Evolutionary conservation across 2,888 invertebrate species (phyloP).

Genomic region (Oegoconia quadripuncta): DNA sequence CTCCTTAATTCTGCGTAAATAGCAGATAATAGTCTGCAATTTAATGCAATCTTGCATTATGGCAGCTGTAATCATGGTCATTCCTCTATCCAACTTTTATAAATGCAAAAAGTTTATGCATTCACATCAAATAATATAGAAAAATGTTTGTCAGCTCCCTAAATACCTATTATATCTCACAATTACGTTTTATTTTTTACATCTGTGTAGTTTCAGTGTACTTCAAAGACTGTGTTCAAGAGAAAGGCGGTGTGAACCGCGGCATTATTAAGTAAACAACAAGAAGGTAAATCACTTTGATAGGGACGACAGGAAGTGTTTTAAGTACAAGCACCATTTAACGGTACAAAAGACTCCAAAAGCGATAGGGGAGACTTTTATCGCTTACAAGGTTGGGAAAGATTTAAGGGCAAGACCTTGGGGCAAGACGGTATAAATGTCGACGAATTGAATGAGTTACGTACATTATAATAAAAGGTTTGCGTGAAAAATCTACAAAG

Average conservation of each 20-base stretch:
- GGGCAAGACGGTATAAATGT: neutral
- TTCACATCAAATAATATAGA: too few species aligned
- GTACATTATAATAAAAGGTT: neutral
- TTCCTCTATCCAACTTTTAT: too few species aligned
- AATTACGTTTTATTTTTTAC: neutral
- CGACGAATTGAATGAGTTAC: neutral
- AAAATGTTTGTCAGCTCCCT: too few species aligned
- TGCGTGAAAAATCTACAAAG: too few species aligned
- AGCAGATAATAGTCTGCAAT: neutral
- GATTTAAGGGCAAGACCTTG: neutral
- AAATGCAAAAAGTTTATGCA: too few species aligned
- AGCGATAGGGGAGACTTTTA: neutral
- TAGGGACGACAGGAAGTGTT: constrained; percentile 11
- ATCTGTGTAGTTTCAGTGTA: neutral
- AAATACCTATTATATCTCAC: too few species aligned
- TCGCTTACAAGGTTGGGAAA: neutral
- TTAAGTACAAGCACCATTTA: constrained; percentile 9
- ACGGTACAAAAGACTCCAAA: constrained; percentile 4
- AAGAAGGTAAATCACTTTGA: constrained; percentile 23
- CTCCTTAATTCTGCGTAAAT: neutral
- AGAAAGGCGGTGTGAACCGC: constrained; percentile 12
- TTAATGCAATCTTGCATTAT: neutral
- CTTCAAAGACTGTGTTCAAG: constrained; percentile 13
- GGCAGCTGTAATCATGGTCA: too few species aligned
- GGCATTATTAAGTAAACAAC: constrained; percentile 19